These are phyloP conservation scores for Oceanodroma tethys DNA, from an alignment of 2,113 vertebrate genomes.

Conservation along the genomic window DNA sequence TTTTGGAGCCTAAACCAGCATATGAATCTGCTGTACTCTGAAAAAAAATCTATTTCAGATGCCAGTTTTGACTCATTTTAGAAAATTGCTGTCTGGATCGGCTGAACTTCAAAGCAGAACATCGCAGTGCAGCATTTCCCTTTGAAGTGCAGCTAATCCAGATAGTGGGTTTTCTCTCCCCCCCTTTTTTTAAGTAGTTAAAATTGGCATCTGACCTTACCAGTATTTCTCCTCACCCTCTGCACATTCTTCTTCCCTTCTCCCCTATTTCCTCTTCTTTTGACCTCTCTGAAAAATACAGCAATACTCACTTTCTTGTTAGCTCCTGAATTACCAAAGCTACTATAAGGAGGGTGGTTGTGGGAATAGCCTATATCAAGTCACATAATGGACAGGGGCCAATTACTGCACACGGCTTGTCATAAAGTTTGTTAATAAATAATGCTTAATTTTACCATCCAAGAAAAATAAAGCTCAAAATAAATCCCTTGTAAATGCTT, in stretches of 20 bases:
- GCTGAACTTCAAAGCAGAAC: conserved; percentile 69
- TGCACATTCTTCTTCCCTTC: neutral
- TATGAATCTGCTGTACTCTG: conserved; percentile 60
- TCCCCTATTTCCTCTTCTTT: conserved; percentile 5
- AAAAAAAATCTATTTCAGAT: conserved; percentile 70
- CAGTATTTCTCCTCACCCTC: conserved; percentile 13
- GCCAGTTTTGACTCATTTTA: conserved; percentile 71
- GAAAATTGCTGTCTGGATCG: conserved; percentile 71
- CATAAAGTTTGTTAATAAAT: neutral
- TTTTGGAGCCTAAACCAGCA: conserved; percentile 61
- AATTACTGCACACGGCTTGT: neutral
- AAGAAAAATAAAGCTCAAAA: neutral
- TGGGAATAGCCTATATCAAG: neutral
- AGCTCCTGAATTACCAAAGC: neutral
- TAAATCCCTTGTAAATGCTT: neutral
- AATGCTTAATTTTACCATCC: neutral
- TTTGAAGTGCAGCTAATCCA: conserved; percentile 72
- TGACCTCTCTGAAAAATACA: conserved; percentile 8
- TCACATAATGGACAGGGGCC: neutral
- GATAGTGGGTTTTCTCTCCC: conserved; percentile 34
- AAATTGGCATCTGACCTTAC: conserved; percentile 59
- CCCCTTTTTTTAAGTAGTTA: neutral
- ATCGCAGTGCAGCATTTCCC: conserved; percentile 12
- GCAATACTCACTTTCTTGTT: neutral
- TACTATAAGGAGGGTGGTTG: neutral